Percentiles rank a stretch among this genome's conserved stretches.
phyloP scores from a whole-genome alignment of 2,113 vertebrate genomes.

The Chloropsis cyanopogon region DNA sequence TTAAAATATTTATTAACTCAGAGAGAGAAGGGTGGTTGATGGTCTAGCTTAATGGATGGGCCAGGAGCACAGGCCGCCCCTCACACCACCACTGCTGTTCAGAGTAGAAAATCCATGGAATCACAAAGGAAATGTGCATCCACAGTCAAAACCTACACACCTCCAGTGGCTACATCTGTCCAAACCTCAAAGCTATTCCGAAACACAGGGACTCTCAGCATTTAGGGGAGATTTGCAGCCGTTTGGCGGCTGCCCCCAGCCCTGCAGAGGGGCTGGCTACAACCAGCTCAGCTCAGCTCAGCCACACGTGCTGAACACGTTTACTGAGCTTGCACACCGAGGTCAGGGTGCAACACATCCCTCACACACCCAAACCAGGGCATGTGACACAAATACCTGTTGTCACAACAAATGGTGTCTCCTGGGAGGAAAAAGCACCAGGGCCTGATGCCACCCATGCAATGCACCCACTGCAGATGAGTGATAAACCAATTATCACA shows the following conservation, averaged over 20 bases:
- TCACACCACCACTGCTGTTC: neutral
- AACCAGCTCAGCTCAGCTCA: neutral
- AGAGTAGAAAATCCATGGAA: rapidly evolving
- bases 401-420: rapidly evolving
- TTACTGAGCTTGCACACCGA: neutral
- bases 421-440: neutral
- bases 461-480: neutral
- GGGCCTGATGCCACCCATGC: neutral
- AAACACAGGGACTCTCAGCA: rapidly evolving
- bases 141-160: neutral
- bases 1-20: neutral
- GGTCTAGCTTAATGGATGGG: rapidly evolving
- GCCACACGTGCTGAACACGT: neutral
- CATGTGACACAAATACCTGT: rapidly evolving
- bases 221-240: neutral
- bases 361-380: rapidly evolving
- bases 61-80: neutral
- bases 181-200: neutral
- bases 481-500: neutral
- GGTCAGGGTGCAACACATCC: neutral
- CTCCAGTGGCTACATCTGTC: rapidly evolving
- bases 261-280: neutral
- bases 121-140: rapidly evolving
- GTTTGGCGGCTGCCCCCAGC: neutral
- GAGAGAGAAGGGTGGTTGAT: neutral